phyloP scores from a whole-genome alignment of 2,888 invertebrate species.

The Blastobasis lacticolella region DNA sequence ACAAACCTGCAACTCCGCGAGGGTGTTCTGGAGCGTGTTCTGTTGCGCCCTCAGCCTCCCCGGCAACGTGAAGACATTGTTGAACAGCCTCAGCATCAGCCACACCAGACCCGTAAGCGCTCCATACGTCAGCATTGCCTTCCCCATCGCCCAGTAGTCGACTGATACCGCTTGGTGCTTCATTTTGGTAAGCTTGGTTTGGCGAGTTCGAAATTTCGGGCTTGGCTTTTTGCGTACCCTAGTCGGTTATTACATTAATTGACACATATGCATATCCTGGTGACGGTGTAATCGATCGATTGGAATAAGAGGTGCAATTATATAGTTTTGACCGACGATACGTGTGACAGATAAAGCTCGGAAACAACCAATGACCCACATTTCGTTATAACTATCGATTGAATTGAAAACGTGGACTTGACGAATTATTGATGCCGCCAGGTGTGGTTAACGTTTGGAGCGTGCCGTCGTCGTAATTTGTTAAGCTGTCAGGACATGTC shows the following conservation, averaged over 20 bases:
- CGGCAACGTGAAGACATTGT: slow-evolving; percentile 79
- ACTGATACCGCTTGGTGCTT: slow-evolving; percentile 79
- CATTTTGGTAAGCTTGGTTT: slow-evolving; percentile 48
- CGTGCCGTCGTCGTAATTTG: too few relatives aligned
- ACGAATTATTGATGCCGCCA: slow-evolving; percentile 56
- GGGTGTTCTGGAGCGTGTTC: slow-evolving; percentile 60
- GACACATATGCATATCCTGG: too few relatives aligned
- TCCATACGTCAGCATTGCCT: slow-evolving; percentile 76
- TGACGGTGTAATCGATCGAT: too few relatives aligned
- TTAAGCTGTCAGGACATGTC: too few relatives aligned
- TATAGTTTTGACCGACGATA: background rate
- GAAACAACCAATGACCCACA: slow-evolving; percentile 34
- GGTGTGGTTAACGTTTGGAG: slow-evolving; percentile 29
- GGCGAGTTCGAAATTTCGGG: background rate
- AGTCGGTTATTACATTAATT: too few relatives aligned
- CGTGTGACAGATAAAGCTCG: background rate
- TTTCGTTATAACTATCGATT: slow-evolving; percentile 38
- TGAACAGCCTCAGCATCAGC: slow-evolving; percentile 78
- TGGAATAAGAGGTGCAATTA: background rate
- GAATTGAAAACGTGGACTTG: slow-evolving; percentile 25
- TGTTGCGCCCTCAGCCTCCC: slow-evolving; percentile 73
- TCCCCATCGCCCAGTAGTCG: slow-evolving; percentile 79
- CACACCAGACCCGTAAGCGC: slow-evolving; percentile 76
- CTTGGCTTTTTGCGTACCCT: background rate
- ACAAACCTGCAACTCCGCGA: slow-evolving; percentile 64